phyloP scores from a whole-genome alignment of 2,113 vertebrate genomes.

The Macrotus californicus region DNA sequence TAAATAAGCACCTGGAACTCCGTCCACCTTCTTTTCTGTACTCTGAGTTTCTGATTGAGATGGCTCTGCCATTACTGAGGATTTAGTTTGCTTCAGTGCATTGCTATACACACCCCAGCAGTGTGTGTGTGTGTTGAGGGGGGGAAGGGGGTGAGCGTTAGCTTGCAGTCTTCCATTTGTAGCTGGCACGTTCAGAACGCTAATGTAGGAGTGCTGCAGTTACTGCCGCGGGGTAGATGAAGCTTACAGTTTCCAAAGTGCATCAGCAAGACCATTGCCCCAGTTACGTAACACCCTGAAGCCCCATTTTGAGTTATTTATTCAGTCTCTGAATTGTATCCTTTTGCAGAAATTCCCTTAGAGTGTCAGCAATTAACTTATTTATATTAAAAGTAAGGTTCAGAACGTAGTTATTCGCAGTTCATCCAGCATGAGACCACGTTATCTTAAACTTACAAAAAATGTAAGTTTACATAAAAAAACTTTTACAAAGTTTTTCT shows the following conservation, averaged over 20 bases:
- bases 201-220: neutral
- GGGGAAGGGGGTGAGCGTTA: no score
- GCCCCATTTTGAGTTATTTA: neutral
- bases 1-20: neutral
- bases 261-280: neutral
- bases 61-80: neutral
- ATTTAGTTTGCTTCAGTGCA: neutral
- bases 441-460: conserved; percentile 7
- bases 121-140: neutral
- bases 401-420: neutral
- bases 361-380: neutral
- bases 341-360: neutral
- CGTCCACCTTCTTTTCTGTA: neutral
- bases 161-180: neutral
- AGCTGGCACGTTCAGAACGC: neutral
- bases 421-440: neutral
- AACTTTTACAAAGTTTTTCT: neutral
- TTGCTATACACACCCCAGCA: neutral
- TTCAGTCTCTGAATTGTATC: neutral
- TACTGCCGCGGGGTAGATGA: neutral
- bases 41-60: neutral
- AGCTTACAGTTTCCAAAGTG: neutral
- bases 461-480: no score
- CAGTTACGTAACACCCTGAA: neutral
- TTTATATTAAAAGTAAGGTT: neutral